phyloP scores from a whole-genome alignment of 2,888 invertebrate species.

The Acanthococcus lagerstroemiae region DNA sequence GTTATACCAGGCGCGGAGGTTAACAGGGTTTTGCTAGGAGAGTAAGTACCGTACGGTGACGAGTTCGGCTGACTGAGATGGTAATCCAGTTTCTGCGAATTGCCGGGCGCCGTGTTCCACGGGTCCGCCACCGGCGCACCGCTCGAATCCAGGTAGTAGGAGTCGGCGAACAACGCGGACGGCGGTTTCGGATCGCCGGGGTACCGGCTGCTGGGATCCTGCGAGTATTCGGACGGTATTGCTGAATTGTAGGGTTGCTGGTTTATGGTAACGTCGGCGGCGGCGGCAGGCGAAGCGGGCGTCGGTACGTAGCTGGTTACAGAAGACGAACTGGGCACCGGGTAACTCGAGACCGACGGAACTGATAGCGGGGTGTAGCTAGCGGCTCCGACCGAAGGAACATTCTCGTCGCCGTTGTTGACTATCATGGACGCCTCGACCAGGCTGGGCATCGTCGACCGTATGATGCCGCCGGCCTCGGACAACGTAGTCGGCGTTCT shows the following conservation, averaged over 20 bases:
- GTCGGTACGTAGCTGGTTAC: background rate
- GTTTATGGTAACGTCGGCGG: conserved; percentile 20
- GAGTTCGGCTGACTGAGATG: background rate
- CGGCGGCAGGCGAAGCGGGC: conserved; percentile 20
- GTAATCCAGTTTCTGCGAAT: background rate
- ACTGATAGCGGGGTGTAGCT: conserved; percentile 3
- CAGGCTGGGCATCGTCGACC: conserved; percentile 29
- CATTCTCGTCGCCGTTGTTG: conserved; percentile 8
- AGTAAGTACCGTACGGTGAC: background rate
- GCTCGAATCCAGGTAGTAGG: conserved; percentile 13
- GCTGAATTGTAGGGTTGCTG: conserved; percentile 24
- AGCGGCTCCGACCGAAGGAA: conserved; percentile 5
- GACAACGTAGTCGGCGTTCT: conserved; percentile 19
- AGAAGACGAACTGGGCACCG: background rate
- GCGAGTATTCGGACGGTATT: conserved; percentile 21
- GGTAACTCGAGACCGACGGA: conserved; percentile 4
- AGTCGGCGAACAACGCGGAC: conserved; percentile 13
- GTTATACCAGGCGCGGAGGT: background rate
- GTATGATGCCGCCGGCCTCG: conserved; percentile 21
- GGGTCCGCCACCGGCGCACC: conserved; percentile 15
- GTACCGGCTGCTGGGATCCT: background rate
- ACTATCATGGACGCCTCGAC: conserved; percentile 32
- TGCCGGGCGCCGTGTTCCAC: background rate
- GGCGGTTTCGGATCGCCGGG: background rate
- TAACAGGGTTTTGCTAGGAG: conserved; percentile 8